phyloP scores from a whole-genome alignment of 1,140 invertebrate species.

The Aphidius ervi region DNA sequence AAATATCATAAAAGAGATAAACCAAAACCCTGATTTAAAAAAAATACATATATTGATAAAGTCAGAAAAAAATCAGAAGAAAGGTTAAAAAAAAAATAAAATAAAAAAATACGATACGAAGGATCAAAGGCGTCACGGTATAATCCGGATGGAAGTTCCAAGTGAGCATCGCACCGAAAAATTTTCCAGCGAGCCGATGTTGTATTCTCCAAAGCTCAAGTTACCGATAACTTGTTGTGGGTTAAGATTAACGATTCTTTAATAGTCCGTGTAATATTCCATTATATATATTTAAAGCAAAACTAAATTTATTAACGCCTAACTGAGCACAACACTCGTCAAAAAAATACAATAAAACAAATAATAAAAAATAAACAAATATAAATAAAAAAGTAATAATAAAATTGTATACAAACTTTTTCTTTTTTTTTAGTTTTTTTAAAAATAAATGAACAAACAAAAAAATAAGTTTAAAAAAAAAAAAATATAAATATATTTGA shows the following conservation, averaged over 20 bases:
- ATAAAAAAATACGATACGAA: constrained; percentile 7
- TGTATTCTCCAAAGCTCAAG: not conserved
- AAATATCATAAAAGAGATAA: no score
- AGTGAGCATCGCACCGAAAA: constrained; percentile 19
- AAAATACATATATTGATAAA: not conserved
- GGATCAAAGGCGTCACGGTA: constrained; percentile 24
- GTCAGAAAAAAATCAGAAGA: not conserved
- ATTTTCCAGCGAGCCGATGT: constrained; percentile 11
- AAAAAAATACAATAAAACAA: not conserved
- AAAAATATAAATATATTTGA: not conserved
- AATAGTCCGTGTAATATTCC: constrained; percentile 54
- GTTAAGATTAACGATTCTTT: constrained; percentile 53
- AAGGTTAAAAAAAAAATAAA: constrained; percentile 12
- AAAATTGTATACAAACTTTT: no score
- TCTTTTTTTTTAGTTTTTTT: not conserved
- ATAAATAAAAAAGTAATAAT: no score
- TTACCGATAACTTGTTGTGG: constrained; percentile 44
- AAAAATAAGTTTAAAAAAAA: not conserved
- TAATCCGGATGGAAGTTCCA: constrained; percentile 22
- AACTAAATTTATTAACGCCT: constrained; percentile 8
- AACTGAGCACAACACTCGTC: not conserved
- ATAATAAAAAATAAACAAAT: no score
- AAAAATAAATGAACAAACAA: not conserved
- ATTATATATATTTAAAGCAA: constrained; percentile 28
- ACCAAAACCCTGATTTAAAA: no score